A percentile compares a stretch with the other conserved stretches of the same genome.
Evolutionary conservation across 1,140 invertebrate genomes (phyloP).

Genomic region (Trinorchestia longiramus): DNA sequence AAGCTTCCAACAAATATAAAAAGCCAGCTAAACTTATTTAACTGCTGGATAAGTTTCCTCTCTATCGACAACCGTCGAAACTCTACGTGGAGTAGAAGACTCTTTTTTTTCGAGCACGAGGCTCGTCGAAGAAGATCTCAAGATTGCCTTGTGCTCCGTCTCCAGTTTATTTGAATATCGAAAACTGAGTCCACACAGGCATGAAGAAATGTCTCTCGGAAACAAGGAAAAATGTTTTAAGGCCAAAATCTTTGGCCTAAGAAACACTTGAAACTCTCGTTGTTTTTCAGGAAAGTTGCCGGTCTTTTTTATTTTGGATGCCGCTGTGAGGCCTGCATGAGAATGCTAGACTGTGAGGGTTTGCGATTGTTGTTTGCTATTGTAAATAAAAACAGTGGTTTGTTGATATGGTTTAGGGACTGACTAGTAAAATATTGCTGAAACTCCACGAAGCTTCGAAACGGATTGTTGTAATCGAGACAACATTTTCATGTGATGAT

Average conservation of each 20-base stretch:
- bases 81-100: not conserved
- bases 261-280: not conserved
- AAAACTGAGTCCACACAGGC: not conserved
- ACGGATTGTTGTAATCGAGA: no score
- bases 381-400: not conserved
- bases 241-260: not conserved
- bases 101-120: not conserved
- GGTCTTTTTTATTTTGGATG: not conserved
- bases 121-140: not conserved
- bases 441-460: no score
- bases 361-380: not conserved
- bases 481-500: no score
- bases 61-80: not conserved
- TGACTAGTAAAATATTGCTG: no score
- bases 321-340: not conserved
- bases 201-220: not conserved
- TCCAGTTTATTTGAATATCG: not conserved
- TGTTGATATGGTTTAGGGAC: not conserved
- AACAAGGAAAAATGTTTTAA: not conserved
- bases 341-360: not conserved
- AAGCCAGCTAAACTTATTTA: not conserved
- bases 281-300: not conserved
- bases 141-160: not conserved
- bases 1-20: not conserved
- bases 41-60: not conserved